Evolutionary conservation across 2,113 vertebrate genomes (phyloP).

Genomic region (Poecilia latipinna): DNA sequence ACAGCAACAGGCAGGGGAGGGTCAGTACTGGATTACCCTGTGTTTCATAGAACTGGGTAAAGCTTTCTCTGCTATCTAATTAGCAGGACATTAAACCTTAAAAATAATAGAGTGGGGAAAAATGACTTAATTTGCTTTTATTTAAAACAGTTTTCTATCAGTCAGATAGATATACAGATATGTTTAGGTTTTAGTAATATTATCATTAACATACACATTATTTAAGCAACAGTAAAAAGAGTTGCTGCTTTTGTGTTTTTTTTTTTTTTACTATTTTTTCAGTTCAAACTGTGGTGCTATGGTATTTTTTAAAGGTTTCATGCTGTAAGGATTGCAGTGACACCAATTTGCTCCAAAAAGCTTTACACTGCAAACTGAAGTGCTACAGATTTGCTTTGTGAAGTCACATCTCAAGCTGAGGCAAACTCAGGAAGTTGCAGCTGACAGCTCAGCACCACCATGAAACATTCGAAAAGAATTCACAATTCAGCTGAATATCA

Average conservation of each 20-base stretch:
- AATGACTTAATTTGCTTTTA: too few species aligned
- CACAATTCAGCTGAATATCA: slow-evolving; percentile 46
- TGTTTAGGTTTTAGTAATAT: too few species aligned
- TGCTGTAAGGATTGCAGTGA: neutral
- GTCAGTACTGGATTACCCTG: too few species aligned
- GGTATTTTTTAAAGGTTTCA: neutral
- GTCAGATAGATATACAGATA: too few species aligned
- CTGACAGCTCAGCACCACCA: slow-evolving; percentile 44
- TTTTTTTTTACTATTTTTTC: neutral
- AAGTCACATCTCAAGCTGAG: slow-evolving; percentile 4
- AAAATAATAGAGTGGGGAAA: neutral
- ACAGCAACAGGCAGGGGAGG: too few species aligned
- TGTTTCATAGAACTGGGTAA: too few species aligned
- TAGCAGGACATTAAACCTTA: too few species aligned
- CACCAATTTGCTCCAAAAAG: neutral
- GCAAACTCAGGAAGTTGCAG: slow-evolving; percentile 45
- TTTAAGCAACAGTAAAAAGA: neutral
- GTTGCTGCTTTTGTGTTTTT: neutral
- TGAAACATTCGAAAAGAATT: slow-evolving; percentile 40
- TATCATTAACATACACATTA: too few species aligned
- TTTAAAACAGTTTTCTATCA: too few species aligned
- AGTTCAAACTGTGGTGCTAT: neutral
- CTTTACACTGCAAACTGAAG: neutral
- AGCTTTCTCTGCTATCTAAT: too few species aligned
- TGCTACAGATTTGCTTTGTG: slow-evolving; percentile 1